Conservation (phyloP, 2,113 vertebrate genomes). For the Tachysurus fulvidraco region DNA sequence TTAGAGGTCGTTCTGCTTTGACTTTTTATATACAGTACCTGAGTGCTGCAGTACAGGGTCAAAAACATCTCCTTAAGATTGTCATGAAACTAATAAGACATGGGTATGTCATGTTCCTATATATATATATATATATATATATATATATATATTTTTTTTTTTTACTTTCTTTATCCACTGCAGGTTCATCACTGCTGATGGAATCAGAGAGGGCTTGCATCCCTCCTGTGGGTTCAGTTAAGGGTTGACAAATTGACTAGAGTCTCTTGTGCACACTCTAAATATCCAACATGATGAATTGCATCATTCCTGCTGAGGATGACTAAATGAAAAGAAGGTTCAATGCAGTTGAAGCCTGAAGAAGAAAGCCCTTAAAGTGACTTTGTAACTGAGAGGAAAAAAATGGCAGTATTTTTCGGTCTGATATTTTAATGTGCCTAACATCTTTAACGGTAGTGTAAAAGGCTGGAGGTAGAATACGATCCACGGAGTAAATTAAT, state of each 20-base stretch:
- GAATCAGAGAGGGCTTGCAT: background rate
- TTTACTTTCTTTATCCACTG: background rate
- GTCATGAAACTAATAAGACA: background rate
- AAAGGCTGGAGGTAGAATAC: background rate
- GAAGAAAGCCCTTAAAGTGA: slow-evolving; percentile 4
- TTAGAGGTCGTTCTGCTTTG: background rate
- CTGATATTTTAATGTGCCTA: background rate
- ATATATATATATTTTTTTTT: no score
- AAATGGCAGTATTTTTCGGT: background rate
- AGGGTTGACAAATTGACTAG: slow-evolving; percentile 38
- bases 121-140: no score
- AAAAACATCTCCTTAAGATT: background rate
- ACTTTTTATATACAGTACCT: background rate
- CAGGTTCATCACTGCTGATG: background rate
- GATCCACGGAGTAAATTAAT: background rate
- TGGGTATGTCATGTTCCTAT: background rate
- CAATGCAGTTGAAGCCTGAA: slow-evolving; percentile 22
- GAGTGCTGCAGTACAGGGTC: background rate
- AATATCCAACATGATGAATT: slow-evolving; percentile 40
- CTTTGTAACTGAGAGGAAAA: background rate
- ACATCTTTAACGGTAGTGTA: background rate
- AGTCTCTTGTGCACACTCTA: slow-evolving; percentile 32
- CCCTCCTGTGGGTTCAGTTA: slow-evolving; percentile 27
- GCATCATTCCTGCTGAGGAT: slow-evolving; percentile 18
- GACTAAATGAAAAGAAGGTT: slow-evolving; percentile 29